These are phyloP conservation scores for Drosophila picticornis DNA, from an alignment of 2,888 invertebrate species.

Conservation along the genomic window DNA sequence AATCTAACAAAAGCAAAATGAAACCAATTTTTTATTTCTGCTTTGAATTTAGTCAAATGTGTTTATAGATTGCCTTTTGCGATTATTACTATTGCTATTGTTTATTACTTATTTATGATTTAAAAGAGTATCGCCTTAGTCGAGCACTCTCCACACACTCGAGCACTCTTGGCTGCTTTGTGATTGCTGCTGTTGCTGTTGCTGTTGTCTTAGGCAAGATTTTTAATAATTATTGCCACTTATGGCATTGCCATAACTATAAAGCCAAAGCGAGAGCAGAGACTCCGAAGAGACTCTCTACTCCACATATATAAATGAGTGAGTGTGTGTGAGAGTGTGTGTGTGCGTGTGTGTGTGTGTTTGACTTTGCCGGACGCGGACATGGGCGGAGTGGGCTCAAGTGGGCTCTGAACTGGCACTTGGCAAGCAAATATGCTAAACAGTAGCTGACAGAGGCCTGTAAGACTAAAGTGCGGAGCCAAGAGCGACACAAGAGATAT, in stretches of 20 bases:
- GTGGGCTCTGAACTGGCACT: conserved; percentile 67
- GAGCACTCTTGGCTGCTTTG: conserved; percentile 6
- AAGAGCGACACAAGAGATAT: conserved; percentile 24
- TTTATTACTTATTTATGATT: background rate
- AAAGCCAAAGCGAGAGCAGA: conserved; percentile 14
- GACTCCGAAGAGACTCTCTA: background rate
- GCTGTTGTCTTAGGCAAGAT: conserved; percentile 79
- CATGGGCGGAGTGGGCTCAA: conserved; percentile 63
- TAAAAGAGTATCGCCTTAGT: background rate
- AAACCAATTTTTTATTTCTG: background rate
- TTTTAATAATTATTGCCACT: conserved; percentile 84
- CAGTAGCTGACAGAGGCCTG: conserved; percentile 69
- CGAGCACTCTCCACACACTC: background rate
- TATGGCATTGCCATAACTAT: conserved; percentile 68
- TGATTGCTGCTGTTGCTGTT: conserved; percentile 57
- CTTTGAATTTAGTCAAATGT: background rate
- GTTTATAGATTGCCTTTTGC: background rate
- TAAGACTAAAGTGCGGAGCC: conserved; percentile 10
- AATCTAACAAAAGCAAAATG: background rate
- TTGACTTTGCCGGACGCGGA: conserved; percentile 45
- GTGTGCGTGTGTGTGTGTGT: background rate
- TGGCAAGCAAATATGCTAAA: conserved; percentile 81
- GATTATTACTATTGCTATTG: background rate
- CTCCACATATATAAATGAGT: no score
- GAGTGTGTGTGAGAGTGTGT: background rate